Percentiles rank a stretch among this genome's conserved stretches.
Evolutionary conservation across 53 echinoderm and acorn worm species (phyloP).

Genomic region (Echinometra lucunter): DNA sequence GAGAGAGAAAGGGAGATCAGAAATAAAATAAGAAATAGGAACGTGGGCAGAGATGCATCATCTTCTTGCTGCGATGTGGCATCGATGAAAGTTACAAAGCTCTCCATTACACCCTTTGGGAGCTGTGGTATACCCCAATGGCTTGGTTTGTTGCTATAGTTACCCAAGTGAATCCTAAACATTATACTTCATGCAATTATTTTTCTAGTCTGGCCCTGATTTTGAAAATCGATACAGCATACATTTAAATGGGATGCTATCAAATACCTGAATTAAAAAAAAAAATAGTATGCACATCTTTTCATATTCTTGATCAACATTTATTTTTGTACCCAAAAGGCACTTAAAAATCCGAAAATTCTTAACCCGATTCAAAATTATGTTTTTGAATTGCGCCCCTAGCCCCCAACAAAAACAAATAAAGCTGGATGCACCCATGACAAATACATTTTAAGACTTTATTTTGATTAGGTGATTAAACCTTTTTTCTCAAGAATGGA

Average conservation of each 20-base stretch:
- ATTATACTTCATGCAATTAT: neutral
- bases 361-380: no score
- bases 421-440: neutral
- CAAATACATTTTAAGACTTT: neutral
- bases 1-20: neutral
- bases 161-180: conserved; percentile 49
- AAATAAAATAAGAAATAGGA: conserved; percentile 10
- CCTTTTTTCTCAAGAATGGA: neutral
- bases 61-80: conserved; percentile 35
- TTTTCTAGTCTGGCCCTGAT: neutral
- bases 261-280: no score
- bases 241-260: neutral
- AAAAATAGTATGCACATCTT: no score
- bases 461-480: neutral
- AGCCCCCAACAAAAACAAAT: no score
- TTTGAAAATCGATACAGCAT: neutral
- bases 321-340: no score
- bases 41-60: conserved; percentile 55
- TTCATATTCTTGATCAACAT: no score
- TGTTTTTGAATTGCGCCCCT: no score
- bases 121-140: conserved; percentile 34
- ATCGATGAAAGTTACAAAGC: conserved; percentile 47
- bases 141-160: conserved; percentile 47
- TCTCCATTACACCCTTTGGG: conserved; percentile 54
- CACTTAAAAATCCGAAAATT: no score